These are phyloP conservation scores for Drosophila mayaguana DNA, from an alignment of 2,888 invertebrate species.

Conservation along the genomic window DNA sequence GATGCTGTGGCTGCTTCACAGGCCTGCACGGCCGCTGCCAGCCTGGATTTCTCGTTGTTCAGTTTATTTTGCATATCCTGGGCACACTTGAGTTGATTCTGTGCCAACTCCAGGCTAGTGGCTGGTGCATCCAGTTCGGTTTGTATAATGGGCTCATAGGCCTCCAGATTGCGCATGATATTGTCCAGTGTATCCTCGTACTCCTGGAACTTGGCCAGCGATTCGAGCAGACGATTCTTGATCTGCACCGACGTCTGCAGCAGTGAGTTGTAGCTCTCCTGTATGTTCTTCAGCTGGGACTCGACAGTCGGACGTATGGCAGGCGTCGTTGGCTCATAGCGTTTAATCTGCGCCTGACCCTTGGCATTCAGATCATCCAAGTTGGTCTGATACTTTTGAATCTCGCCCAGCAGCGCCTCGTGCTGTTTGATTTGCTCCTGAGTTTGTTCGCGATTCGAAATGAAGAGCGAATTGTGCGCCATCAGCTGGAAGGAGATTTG, in stretches of 20 bases:
- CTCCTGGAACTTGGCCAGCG: slow-evolving; percentile 95
- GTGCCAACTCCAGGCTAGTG: slow-evolving; percentile 90
- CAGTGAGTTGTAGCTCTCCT: slow-evolving; percentile 96
- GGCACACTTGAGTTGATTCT: slow-evolving; percentile 90
- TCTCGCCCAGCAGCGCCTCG: slow-evolving; percentile 90
- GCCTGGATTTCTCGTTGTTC: slow-evolving; percentile 94
- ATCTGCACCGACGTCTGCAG: slow-evolving; percentile 96
- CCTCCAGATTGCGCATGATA: slow-evolving; percentile 92
- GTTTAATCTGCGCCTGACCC: slow-evolving; percentile 93
- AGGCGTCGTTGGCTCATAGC: slow-evolving; percentile 91
- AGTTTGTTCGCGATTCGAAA: slow-evolving; percentile 95
- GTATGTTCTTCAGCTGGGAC: slow-evolving; percentile 94
- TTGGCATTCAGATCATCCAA: slow-evolving; percentile 93
- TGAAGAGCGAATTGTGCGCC: slow-evolving; percentile 97
- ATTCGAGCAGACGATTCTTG: slow-evolving; percentile 93
- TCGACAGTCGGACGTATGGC: slow-evolving; percentile 92
- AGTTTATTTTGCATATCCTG: slow-evolving; percentile 93
- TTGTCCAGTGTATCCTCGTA: slow-evolving; percentile 96
- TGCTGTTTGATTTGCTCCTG: slow-evolving; percentile 96
- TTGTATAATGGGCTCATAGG: slow-evolving; percentile 91
- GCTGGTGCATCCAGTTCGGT: slow-evolving; percentile 91
- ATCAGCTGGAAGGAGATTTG: slow-evolving; percentile 97
- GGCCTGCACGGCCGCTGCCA: slow-evolving; percentile 95
- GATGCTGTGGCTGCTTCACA: slow-evolving; percentile 97
- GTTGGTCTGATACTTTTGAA: slow-evolving; percentile 92